A percentile compares a stretch with the other conserved stretches of the same genome.
These are phyloP conservation scores for Cherax quadricarinatus DNA, from an alignment of 1,140 invertebrate species.

Conservation along the genomic window DNA sequence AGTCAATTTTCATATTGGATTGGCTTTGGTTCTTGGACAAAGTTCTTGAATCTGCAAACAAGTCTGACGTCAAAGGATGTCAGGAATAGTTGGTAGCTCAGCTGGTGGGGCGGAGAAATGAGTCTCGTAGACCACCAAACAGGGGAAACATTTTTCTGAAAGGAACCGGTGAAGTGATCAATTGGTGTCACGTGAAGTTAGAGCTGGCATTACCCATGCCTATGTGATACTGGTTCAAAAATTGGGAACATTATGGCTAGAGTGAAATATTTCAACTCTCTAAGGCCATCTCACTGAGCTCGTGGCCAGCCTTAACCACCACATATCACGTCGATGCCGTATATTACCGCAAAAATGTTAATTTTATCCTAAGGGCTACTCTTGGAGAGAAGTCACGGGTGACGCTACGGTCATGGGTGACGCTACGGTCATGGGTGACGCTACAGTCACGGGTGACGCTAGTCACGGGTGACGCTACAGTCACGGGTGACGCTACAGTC, in stretches of 20 bases:
- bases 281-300: slow-evolving; percentile 93
- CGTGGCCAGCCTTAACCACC: slow-evolving; percentile 82
- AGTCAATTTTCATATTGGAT: slow-evolving; percentile 97
- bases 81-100: slow-evolving; percentile 97
- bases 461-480: too few relatives aligned
- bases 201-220: background rate
- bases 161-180: too few relatives aligned
- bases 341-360: slow-evolving; percentile 97
- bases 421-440: too few relatives aligned
- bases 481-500: too few relatives aligned
- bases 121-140: slow-evolving; percentile 90
- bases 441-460: too few relatives aligned
- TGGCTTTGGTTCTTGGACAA: slow-evolving; percentile 98
- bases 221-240: slow-evolving; percentile 82
- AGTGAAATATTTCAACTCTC: slow-evolving; percentile 91
- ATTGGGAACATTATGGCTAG: slow-evolving; percentile 95
- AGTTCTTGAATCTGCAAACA: slow-evolving; percentile 93
- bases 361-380: slow-evolving; percentile 94
- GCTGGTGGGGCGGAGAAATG: slow-evolving; percentile 90
- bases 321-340: slow-evolving; percentile 95
- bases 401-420: too few relatives aligned
- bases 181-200: too few relatives aligned
- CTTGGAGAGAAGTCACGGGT: slow-evolving; percentile 98
- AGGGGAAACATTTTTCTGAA: too few relatives aligned
- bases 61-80: slow-evolving; percentile 97